Conservation (phyloP, 2,797 vertebrate species). For the Oreortyx pictus region DNA sequence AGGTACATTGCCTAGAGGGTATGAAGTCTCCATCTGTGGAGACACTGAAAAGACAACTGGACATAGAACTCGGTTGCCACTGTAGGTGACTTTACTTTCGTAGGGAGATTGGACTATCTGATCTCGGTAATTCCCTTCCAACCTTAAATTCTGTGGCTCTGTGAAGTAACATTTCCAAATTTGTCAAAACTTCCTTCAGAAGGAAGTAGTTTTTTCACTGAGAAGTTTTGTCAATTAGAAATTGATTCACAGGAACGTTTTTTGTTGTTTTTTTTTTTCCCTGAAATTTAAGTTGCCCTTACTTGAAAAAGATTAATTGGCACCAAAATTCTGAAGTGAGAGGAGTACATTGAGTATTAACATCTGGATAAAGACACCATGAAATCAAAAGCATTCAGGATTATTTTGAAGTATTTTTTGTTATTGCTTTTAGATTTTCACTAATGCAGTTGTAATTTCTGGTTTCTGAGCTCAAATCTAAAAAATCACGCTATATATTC, state of each 20-base stretch:
- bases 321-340: slow-evolving; percentile 1
- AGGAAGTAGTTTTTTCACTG: not conserved
- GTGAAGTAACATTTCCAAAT: not conserved
- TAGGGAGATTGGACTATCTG: not conserved
- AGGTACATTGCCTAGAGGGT: fast-evolving
- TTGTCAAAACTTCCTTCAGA: not conserved
- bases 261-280: not conserved
- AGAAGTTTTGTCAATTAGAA: not conserved
- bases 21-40: not conserved
- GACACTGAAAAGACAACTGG: not conserved
- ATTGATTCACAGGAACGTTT: not conserved
- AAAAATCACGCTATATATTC: not conserved
- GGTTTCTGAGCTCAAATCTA: not conserved
- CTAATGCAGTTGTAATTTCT: not conserved
- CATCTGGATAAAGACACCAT: not conserved
- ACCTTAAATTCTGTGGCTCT: not conserved
- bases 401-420: slow-evolving; percentile 37
- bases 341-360: not conserved
- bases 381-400: slow-evolving; percentile 22
- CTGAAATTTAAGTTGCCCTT: slow-evolving; percentile 20
- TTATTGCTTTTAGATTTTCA: not conserved
- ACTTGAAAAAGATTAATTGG: not conserved
- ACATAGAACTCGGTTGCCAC: not conserved
- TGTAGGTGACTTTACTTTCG: not conserved
- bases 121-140: not conserved